A percentile compares a stretch with the other conserved stretches of the same genome.
phyloP scores from a whole-genome alignment of 2,113 vertebrate genomes.

The Oreochromis aureus region DNA sequence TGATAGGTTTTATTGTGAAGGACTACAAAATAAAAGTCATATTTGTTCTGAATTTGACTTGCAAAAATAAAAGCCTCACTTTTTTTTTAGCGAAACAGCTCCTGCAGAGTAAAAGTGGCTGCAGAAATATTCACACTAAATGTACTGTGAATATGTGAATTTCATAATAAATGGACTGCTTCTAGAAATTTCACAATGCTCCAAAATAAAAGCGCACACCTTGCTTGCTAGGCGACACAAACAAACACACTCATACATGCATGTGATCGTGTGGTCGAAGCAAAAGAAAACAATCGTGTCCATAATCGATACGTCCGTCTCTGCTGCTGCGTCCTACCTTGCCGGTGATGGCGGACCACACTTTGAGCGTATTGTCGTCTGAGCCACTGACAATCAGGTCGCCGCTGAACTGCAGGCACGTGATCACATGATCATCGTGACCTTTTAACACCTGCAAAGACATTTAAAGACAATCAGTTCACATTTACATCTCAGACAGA shows the following conservation, averaged over 20 bases:
- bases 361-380: constrained; percentile 96
- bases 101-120: background rate
- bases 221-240: background rate
- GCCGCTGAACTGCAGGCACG: constrained; percentile 93
- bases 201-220: background rate
- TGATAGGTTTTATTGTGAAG: background rate
- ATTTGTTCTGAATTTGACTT: accelerated
- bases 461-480: background rate
- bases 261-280: background rate
- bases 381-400: constrained; percentile 96
- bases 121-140: background rate
- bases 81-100: background rate
- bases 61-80: background rate
- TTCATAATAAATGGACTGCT: background rate
- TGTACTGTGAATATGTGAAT: background rate
- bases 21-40: background rate
- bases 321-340: constrained; percentile 72
- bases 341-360: constrained; percentile 93
- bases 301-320: background rate
- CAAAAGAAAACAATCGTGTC: background rate
- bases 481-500: accelerated
- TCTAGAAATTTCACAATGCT: background rate
- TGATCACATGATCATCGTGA: constrained; percentile 96
- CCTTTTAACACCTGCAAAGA: constrained; percentile 86
- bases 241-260: background rate